Conservation (phyloP, 2,113 vertebrate genomes). For the Philantomba maxwellii region DNA sequence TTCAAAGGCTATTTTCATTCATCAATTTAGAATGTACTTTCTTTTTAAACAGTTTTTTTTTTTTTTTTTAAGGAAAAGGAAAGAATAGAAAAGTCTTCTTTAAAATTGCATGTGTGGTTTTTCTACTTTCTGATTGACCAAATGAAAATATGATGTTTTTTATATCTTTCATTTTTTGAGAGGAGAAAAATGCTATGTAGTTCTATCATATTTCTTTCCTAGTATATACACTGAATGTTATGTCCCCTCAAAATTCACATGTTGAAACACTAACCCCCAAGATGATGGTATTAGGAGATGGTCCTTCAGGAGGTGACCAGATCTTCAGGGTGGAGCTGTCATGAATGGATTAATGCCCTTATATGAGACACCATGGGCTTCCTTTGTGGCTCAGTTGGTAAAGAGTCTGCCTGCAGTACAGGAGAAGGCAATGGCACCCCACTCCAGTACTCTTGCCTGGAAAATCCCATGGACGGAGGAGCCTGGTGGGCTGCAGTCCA, state of each 20-base stretch:
- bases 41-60: not conserved
- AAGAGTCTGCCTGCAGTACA: not conserved
- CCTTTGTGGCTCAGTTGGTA: not conserved
- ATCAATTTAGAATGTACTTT: not conserved
- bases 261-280: not conserved
- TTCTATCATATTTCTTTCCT: not conserved
- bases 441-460: no score
- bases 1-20: constrained; percentile 44
- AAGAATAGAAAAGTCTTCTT: constrained; percentile 10
- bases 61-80: constrained; percentile 18
- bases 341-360: not conserved
- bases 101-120: constrained; percentile 11
- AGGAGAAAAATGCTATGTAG: not conserved
- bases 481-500: no score
- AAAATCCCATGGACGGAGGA: no score
- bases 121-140: constrained; percentile 20
- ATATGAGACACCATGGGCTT: not conserved
- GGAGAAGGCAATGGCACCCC: not conserved
- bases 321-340: not conserved
- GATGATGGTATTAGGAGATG: not conserved
- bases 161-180: not conserved
- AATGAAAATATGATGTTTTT: constrained; percentile 2
- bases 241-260: not conserved
- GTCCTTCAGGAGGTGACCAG: not conserved
- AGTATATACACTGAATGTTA: not conserved